Conservation (phyloP, 2,113 vertebrate genomes). For the Isurus oxyrinchus region DNA sequence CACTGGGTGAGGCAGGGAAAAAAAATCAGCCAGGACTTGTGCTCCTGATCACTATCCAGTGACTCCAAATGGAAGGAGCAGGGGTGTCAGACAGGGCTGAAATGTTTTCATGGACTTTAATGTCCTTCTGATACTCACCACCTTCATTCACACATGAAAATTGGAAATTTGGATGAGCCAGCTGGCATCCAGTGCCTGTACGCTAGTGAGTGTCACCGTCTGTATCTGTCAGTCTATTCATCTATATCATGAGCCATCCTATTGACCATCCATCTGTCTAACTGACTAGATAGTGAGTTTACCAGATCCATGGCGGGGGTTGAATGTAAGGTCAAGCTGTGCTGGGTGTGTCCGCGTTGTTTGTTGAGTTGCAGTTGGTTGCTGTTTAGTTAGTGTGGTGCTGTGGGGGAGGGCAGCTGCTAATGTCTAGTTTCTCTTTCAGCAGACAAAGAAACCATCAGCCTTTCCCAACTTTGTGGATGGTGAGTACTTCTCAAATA, state of each 20-base stretch:
- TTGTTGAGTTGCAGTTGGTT: background rate
- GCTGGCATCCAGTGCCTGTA: background rate
- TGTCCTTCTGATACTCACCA: too few relatives aligned
- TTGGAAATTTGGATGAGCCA: background rate
- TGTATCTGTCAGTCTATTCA: background rate
- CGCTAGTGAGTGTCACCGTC: background rate
- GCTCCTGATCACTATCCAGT: background rate
- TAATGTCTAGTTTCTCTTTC: conserved; percentile 47
- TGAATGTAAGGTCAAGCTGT: background rate
- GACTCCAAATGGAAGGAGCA: background rate
- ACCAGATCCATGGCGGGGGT: too few relatives aligned
- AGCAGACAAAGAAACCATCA: conserved; percentile 85
- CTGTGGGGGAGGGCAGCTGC: background rate
- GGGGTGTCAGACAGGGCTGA: background rate
- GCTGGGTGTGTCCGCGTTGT: background rate
- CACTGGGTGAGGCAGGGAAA: background rate
- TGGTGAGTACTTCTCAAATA: conserved; percentile 65
- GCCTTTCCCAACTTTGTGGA: conserved; percentile 97
- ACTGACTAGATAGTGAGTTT: background rate
- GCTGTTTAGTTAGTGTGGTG: background rate
- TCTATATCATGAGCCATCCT: too few relatives aligned
- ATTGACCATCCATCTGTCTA: background rate
- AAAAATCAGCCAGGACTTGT: background rate
- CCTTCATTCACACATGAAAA: background rate
- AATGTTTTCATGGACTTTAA: background rate